Conservation (phyloP, 30 jellyfish, hydroid and myxozoan genomes). For the Aurelia sp. region DNA sequence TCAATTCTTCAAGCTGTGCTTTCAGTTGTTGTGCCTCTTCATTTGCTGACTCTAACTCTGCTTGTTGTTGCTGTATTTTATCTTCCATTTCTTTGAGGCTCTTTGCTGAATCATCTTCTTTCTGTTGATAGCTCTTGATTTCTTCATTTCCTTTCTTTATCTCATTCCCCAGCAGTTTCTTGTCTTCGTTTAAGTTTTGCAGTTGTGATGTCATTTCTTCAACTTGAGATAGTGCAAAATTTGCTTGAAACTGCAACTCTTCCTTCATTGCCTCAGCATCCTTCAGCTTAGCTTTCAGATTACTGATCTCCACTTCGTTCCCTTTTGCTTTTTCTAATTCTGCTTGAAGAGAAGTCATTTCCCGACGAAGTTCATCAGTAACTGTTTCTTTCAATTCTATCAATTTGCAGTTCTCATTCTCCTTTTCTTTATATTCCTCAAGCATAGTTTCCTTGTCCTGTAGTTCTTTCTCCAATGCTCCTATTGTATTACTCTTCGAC, state of each 20-base stretch:
- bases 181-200: not conserved
- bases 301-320: not conserved
- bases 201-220: constrained; percentile 41
- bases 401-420: not conserved
- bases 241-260: constrained; percentile 38
- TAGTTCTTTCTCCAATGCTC: not conserved
- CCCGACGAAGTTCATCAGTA: constrained; percentile 4
- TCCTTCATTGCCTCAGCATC: constrained; percentile 46
- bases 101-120: not conserved
- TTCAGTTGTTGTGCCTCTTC: constrained; percentile 40
- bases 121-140: too few relatives aligned
- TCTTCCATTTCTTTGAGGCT: constrained; percentile 5
- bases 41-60: constrained; percentile 8
- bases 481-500: not conserved
- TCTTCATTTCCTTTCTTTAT: not conserved
- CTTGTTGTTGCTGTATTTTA: not conserved
- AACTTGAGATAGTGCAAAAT: constrained; percentile 38
- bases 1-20: constrained; percentile 20
- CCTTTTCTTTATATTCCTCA: constrained; percentile 2
- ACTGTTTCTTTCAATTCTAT: constrained; percentile 17
- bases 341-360: not conserved
- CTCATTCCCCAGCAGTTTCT: not conserved
- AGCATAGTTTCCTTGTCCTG: constrained; percentile 15
- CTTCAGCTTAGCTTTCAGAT: constrained; percentile 19
- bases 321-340: constrained; percentile 30